Evolutionary conservation across 2,797 vertebrate species (phyloP), one percentile per base, ranked within the genome.

Genomic region (Sitta carolinensis): DNA sequence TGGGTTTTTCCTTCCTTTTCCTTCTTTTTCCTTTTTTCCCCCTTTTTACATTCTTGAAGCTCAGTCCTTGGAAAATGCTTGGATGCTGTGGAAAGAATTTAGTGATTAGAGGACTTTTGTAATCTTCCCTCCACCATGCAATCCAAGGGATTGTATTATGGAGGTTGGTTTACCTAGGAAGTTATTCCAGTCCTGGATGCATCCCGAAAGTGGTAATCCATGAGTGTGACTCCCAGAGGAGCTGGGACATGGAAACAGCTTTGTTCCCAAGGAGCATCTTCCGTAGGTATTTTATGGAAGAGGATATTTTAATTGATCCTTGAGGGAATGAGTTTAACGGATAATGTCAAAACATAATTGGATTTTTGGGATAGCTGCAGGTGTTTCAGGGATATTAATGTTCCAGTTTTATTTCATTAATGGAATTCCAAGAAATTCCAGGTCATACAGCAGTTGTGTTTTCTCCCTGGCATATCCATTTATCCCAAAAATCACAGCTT

Each of bases 11-110:
- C 3, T 20, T 14, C 2, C 16, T 30, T 72, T 43, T 43, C 12
- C 3, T 20, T 17, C 1, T 17, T 22, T 9, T 20, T 48, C 16
- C 21, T n/a, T 30, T 27, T 11, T 2, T 6, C 4, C 3, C 3
- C 3, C 3, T 7, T 70, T 42, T 26, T 14, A 23, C 23, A 6
- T 80, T 81, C 26, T 62, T 61, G 25, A 52, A 72, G 38, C 29
- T 83, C 13, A 30, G 1, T 34, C 26, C 43, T 73, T 67, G 52
- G 45, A 85, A 95, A n/a, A 70, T 48, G 51, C 26, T 74, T 20
- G 34, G 29, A 54, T 73, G 26, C 55, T 82, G n/a, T 59, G 61
- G 51, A 79, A 82, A 47, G 21, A 79, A 77, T 13, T 16, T 8
- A 62, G 21, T 22, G 32, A 63, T 55, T 12, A 52, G 58, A 45